phyloP scores from a whole-genome alignment of 2,113 vertebrate genomes.

The Sander vitreus region DNA sequence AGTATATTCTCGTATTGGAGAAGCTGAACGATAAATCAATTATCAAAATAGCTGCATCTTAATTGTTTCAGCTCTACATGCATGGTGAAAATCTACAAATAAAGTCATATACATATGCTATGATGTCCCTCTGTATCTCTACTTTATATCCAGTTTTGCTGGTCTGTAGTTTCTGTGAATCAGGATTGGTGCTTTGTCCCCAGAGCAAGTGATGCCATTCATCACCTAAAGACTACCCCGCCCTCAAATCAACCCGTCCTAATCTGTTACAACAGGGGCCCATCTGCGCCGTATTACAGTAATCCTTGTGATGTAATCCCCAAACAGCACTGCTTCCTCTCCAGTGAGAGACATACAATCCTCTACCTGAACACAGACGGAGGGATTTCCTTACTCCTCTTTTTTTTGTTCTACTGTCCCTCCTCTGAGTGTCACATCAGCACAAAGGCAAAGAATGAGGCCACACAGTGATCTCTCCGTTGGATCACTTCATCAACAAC shows the following conservation, averaged over 20 bases:
- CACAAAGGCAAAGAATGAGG: conserved; percentile 10
- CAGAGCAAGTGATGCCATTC: conserved; percentile 45
- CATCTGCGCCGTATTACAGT: conserved; percentile 81
- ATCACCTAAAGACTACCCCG: conserved; percentile 13
- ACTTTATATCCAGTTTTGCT: conserved; percentile 5
- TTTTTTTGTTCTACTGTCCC: background rate
- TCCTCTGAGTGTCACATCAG: conserved; percentile 2
- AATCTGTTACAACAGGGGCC: conserved; percentile 77
- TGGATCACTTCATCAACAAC: conserved; percentile 37
- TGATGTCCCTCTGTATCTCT: background rate
- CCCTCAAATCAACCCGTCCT: conserved; percentile 69
- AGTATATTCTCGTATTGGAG: background rate
- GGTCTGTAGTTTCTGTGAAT: conserved; percentile 5
- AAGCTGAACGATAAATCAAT: background rate
- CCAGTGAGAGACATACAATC: conserved; percentile 27
- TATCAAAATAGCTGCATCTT: background rate
- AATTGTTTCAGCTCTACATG: background rate
- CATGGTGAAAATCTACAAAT: background rate
- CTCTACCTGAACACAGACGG: conserved; percentile 51
- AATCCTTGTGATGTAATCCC: conserved; percentile 82
- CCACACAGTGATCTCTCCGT: conserved; percentile 17
- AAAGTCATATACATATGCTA: background rate
- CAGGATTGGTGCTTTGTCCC: conserved; percentile 27
- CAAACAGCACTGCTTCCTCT: conserved; percentile 64
- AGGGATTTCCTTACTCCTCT: conserved; percentile 32